Evolutionary conservation across 2,888 invertebrate species (phyloP), one percentile per base, ranked within the genome.

Genomic region (Drosophila mercatorum): DNA sequence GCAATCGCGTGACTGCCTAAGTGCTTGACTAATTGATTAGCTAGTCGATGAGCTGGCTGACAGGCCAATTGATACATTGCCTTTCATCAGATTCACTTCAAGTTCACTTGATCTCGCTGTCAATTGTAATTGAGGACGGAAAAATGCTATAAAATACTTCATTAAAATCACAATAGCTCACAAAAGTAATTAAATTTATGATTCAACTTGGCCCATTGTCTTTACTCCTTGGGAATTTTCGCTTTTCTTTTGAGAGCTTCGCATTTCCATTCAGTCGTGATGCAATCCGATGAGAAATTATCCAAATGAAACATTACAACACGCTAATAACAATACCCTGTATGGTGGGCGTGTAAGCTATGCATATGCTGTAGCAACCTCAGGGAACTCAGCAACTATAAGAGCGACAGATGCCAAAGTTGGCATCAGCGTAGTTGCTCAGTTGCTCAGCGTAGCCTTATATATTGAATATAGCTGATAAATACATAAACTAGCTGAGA

Each of bases 201-300:
- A 31, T 49, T 40, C 31, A 34, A 59, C 14, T 41, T 38, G 2
- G 3, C 41, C 17, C 55, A 55, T 58, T 14, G 36, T 49, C 7
- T 36, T 28, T 12, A 26, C 11, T 43, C 14, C 26, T 40, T 56
- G 56, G 36, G 57, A 57, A 36, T 64, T 44, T 53, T 55, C 38
- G n/a, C 14, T 40, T 53, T 40, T 40, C 26, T 5, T 12, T 36
- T 38, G 12, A 6, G 12, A 6, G 12, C 4, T 14, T 28, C 31
- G 7, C 11, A 59, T 49, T 59, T 49, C 49, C 41, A n/a, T 40
- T 55, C 2, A 28, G 14, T n/a, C 22, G 38, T 55, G 41, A 55
- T 41, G 55, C 41, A 55, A 55, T 53, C 12, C 36, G 36, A 1
- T 51, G 51, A 36, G 51, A 51, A 51, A 51, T 51, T 51, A 34